Base-by-base conservation (phyloP, 2,888 invertebrate species). In the Drosophila buzzatii region DNA sequence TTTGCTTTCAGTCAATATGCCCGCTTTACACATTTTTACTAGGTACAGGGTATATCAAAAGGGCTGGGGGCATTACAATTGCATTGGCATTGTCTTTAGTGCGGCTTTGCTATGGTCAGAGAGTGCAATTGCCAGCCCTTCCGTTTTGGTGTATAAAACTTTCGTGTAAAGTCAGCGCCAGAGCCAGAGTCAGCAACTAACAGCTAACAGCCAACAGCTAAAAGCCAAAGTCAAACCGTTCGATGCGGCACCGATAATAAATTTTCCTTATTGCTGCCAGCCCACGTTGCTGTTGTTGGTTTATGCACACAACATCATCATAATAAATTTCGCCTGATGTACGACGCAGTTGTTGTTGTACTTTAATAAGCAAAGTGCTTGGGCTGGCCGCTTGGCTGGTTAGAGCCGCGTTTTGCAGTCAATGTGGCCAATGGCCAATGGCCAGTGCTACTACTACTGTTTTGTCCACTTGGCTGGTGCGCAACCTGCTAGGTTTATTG, bases 291-390 rank as follows among this genome's bases (percentile, higher is more conserved):
- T 55, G 23, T 53, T 70, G 75, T 55, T 74, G 75, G 51, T 57
- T 83, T 79, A 83, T 85, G 76, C 84, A 88, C 84, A 80, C 83
- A 88, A 85, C 86, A 87, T 88, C 88, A 87, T 85, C 85, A 85
- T 87, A 85, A 85, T 85, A 85, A 85, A 87, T 89, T 89, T 89
- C 73, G 79, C 77, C 77, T 85, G 84, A 84, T 87, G 83, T 84
- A 82, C 75, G 77, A 67, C 71, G 71, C 56, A 70, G 65, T 41
- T 61, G 70, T 37, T 59, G 75, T 39, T 74, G 81, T 86, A 89
- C 87, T 89, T 85, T 82, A 89, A 89, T 89, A 85, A 85, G 89
- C 82, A 84, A 83, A 85, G 87, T 85, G 87, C 89, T 89, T 86
- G 85, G 89, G 89, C 85, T 86, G 84, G 85, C 60, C 84, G 89